These are phyloP conservation scores for Anguilla marmorata DNA, from an alignment of 2,797 vertebrate genomes.

Conservation along the genomic window DNA sequence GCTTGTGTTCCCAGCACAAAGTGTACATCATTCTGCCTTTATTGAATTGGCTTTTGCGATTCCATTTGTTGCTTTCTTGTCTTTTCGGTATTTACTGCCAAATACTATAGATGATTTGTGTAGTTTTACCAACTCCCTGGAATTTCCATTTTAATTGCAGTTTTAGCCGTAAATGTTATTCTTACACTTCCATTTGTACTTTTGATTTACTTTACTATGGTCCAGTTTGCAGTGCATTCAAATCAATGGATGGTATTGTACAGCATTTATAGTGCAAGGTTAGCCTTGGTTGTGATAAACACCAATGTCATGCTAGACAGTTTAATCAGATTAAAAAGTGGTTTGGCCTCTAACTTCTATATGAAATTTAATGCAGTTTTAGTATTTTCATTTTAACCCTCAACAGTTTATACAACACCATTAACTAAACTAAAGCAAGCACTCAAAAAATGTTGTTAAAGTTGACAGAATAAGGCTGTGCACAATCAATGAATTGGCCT, in stretches of 20 bases:
- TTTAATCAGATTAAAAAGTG: not conserved
- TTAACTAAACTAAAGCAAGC: not conserved
- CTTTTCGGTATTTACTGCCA: not conserved
- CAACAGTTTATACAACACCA: not conserved
- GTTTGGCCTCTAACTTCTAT: not conserved
- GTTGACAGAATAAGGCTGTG: not conserved
- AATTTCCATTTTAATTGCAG: not conserved
- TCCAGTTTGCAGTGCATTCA: not conserved
- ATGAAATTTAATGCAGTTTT: not conserved
- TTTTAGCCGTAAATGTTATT: not conserved
- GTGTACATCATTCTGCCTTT: not conserved
- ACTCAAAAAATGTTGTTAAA: not conserved
- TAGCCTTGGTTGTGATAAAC: not conserved
- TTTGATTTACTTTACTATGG: not conserved
- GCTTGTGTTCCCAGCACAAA: not conserved
- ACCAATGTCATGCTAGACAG: not conserved
- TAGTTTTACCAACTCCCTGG: not conserved
- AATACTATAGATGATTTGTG: not conserved
- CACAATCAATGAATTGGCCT: not conserved
- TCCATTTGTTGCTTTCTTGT: too few relatives aligned
- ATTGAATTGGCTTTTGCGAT: not conserved
- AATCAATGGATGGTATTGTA: not conserved
- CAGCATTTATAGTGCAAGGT: not conserved
- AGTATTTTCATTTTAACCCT: not conserved
- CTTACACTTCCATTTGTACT: not conserved